These are phyloP conservation scores for Dipodomys ordii DNA, from an alignment of 2,113 vertebrate species.

Conservation along the genomic window DNA sequence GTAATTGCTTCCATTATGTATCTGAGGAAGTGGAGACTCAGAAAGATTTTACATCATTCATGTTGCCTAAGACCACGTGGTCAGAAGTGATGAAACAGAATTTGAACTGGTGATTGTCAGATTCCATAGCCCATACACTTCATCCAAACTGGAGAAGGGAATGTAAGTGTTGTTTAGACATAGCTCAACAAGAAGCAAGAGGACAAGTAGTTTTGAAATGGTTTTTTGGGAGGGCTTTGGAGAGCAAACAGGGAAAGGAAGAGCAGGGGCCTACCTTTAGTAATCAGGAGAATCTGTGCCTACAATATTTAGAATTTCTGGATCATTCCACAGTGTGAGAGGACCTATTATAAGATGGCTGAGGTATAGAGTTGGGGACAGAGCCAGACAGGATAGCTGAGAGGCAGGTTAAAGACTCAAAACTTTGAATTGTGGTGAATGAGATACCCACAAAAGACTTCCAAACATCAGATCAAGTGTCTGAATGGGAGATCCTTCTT, in stretches of 20 bases:
- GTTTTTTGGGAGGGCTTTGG: background rate
- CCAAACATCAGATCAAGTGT: background rate
- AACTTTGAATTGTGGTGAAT: conserved; percentile 2
- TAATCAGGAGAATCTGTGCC: background rate
- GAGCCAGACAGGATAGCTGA: background rate
- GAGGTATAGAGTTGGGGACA: background rate
- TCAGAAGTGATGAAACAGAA: background rate
- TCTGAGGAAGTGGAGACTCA: background rate
- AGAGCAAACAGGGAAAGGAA: background rate
- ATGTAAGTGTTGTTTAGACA: background rate
- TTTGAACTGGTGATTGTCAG: background rate
- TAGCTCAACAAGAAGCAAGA: no score
- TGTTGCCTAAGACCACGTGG: background rate
- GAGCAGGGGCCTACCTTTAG: background rate
- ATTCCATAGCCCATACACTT: background rate
- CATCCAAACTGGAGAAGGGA: background rate
- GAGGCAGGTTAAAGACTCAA: background rate
- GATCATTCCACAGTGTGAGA: background rate
- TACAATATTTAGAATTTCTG: fast-evolving
- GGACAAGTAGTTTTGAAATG: background rate
- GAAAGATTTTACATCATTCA: background rate
- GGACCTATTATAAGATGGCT: background rate
- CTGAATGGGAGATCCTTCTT: background rate
- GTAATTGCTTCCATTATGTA: background rate
- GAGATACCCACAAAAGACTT: background rate